A percentile compares a stretch with the other conserved stretches of the same genome.
Conservation (phyloP, 23 tunicate species). For the Halocynthia roretzi region DNA sequence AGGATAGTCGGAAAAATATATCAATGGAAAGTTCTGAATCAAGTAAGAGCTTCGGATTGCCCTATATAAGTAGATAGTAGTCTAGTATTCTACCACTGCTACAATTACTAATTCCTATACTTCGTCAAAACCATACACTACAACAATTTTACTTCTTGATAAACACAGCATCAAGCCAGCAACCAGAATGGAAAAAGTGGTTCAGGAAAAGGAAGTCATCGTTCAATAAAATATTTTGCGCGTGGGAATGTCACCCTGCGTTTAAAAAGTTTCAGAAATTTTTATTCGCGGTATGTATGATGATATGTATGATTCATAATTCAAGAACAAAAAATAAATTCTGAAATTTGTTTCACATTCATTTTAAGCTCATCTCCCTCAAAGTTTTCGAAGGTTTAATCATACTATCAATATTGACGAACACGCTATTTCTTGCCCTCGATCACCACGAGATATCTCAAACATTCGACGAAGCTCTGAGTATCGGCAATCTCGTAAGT, state of each 20-base stretch:
- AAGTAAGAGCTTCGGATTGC: constrained; percentile 12
- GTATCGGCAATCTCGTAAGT: constrained; percentile 54
- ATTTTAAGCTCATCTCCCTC: constrained; percentile 30
- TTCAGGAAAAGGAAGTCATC: constrained; percentile 6
- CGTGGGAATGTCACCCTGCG: constrained; percentile 63
- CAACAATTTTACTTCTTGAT: not conserved
- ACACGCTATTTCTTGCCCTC: constrained; percentile 79
- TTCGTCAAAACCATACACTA: constrained; percentile 7
- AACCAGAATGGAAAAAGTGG: constrained; percentile 21
- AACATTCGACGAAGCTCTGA: constrained; percentile 41
- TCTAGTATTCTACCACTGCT: not conserved
- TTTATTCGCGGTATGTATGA: not conserved
- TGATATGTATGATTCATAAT: not conserved
- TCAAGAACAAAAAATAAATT: no score
- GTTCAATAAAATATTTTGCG: constrained; percentile 41
- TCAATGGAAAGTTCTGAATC: constrained; percentile 56
- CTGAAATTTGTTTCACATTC: no score
- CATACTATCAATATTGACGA: constrained; percentile 56
- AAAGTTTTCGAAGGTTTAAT: constrained; percentile 69
- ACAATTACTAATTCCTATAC: not conserved
- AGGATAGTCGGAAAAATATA: constrained; percentile 19
- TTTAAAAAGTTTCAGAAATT: constrained; percentile 43
- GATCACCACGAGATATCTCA: constrained; percentile 65
- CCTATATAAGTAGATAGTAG: not conserved
- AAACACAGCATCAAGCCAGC: not conserved